Percentiles rank a stretch among this genome's conserved stretches.
These are phyloP conservation scores for Cyanistes caeruleus DNA, from an alignment of 2,113 vertebrate genomes.

Conservation along the genomic window DNA sequence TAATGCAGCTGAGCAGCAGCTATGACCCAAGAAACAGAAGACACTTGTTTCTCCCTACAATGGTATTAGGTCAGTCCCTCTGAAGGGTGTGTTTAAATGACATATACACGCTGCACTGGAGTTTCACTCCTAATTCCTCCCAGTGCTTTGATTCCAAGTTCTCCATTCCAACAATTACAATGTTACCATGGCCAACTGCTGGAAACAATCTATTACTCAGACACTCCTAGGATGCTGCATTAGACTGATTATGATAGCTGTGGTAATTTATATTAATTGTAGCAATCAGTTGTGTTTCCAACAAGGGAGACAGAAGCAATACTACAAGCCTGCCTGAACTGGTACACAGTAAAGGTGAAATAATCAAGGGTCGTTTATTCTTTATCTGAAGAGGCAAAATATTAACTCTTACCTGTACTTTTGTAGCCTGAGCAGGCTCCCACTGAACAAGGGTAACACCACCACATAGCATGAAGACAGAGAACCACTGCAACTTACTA, in stretches of 20 bases:
- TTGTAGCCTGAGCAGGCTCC: constrained; percentile 86
- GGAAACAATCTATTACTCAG: not conserved
- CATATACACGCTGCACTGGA: not conserved
- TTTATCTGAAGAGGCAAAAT: not conserved
- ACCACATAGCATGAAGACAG: constrained; percentile 91
- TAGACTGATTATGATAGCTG: not conserved
- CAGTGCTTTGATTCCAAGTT: not conserved
- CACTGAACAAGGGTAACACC: constrained; percentile 94
- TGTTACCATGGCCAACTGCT: not conserved
- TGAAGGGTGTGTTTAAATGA: not conserved
- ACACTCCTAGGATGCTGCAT: not conserved
- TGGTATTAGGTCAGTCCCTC: not conserved
- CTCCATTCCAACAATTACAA: not conserved
- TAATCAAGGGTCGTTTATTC: not conserved
- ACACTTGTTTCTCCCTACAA: not conserved
- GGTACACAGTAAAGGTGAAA: not conserved
- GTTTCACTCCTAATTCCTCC: not conserved
- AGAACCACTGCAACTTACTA: constrained; percentile 91
- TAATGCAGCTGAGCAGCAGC: not conserved
- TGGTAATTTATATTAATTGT: not conserved
- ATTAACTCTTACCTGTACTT: constrained; percentile 85
- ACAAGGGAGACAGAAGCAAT: not conserved
- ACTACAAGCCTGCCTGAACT: not conserved
- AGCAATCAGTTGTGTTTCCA: not conserved
- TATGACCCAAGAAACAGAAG: not conserved